Conservation (phyloP, 1,140 invertebrate species). For the Sycophaga agraensis region DNA sequence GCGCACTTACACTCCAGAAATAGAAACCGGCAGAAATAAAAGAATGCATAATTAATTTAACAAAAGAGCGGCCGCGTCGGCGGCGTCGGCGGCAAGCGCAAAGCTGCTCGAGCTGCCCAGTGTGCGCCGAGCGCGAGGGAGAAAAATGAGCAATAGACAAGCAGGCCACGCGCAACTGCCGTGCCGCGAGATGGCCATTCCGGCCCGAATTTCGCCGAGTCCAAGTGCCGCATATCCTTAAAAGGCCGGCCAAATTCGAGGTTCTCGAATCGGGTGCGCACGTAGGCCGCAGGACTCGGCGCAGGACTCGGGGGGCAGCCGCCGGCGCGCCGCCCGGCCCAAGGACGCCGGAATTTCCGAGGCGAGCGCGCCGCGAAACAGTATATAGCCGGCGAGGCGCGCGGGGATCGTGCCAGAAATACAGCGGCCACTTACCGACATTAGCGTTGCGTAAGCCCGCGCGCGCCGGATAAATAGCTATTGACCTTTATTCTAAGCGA, state of each 20-base stretch:
- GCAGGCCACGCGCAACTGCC: too few species aligned
- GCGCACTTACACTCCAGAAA: too few species aligned
- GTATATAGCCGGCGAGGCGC: not conserved
- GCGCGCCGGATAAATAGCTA: slow-evolving; percentile 34
- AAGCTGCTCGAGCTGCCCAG: too few species aligned
- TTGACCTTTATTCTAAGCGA: slow-evolving; percentile 38
- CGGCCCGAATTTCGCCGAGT: not conserved
- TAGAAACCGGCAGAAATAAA: too few species aligned
- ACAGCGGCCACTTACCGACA: slow-evolving; percentile 28
- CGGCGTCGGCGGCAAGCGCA: too few species aligned
- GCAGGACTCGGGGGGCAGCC: not conserved
- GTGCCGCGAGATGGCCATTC: not conserved
- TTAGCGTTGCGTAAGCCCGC: slow-evolving; percentile 18
- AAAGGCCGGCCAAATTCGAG: slow-evolving; percentile 24
- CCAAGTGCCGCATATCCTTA: slow-evolving; percentile 19
- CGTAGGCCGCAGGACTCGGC: too few species aligned
- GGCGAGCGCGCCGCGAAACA: not conserved
- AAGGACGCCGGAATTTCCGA: slow-evolving; percentile 20
- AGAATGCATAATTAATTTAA: too few species aligned
- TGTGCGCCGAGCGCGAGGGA: not conserved
- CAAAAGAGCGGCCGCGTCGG: too few species aligned
- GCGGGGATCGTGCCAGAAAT: slow-evolving; percentile 26
- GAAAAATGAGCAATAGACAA: too few species aligned
- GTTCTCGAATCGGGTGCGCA: not conserved
- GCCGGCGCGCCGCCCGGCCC: not conserved